Evolutionary conservation across 2,797 vertebrate genomes (phyloP).

Genomic region (Falco concolor): DNA sequence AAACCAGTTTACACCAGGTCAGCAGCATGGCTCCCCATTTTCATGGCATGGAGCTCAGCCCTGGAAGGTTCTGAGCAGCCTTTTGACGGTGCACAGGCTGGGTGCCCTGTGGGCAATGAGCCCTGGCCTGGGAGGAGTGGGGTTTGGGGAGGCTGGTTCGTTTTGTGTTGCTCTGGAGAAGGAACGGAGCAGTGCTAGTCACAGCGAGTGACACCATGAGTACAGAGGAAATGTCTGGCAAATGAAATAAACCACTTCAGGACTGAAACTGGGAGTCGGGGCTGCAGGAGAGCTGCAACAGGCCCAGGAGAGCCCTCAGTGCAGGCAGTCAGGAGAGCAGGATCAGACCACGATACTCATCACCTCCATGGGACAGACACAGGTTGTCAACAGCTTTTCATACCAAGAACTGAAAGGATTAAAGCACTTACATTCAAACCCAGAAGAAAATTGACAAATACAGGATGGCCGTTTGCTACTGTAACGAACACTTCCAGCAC

Average conservation of each 20-base stretch:
- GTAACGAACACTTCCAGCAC: fast-evolving
- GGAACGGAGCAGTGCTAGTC: neutral
- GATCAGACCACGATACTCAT: neutral
- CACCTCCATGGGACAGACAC: neutral
- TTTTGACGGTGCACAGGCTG: neutral
- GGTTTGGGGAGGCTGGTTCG: neutral
- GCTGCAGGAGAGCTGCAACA: neutral
- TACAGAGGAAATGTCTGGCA: neutral
- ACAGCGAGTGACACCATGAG: neutral
- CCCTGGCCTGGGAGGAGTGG: neutral
- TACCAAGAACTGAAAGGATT: neutral
- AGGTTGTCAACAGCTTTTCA: neutral
- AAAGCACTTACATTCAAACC: neutral
- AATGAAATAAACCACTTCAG: neutral
- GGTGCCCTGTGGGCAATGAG: neutral
- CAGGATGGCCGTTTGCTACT: neutral
- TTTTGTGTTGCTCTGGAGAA: neutral
- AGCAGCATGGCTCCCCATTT: neutral
- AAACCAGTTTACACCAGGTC: neutral
- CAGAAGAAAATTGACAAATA: neutral
- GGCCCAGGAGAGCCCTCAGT: neutral
- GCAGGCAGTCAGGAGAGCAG: neutral
- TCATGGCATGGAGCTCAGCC: neutral
- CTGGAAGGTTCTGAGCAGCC: neutral
- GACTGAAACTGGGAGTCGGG: neutral